A percentile compares a stretch with the other conserved stretches of the same genome.
phyloP scores from a whole-genome alignment of 2,113 vertebrate genomes.

The Scytalopus superciliaris region DNA sequence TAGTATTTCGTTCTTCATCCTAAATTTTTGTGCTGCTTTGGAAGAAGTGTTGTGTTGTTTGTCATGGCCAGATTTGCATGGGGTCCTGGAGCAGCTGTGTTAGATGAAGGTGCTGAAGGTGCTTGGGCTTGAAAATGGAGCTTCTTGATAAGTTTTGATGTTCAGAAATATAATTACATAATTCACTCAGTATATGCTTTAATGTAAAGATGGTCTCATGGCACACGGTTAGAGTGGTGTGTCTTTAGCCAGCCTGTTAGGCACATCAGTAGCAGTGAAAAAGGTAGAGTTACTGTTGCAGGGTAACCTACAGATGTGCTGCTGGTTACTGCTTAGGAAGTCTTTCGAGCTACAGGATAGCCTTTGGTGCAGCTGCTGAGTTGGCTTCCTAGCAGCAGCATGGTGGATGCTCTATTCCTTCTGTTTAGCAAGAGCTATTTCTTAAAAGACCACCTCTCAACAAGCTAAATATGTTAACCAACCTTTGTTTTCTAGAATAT shows the following conservation, averaged over 20 bases:
- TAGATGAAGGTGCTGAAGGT: background rate
- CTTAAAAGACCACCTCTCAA: background rate
- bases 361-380: background rate
- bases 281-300: background rate
- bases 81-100: background rate
- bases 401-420: background rate
- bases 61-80: fast-evolving
- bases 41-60: background rate
- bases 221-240: background rate
- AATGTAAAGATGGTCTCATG: background rate
- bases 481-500: background rate
- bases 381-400: background rate
- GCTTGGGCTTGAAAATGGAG: background rate
- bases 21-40: background rate
- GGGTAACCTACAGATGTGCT: background rate
- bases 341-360: background rate
- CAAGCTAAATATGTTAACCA: background rate
- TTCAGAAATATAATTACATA: background rate
- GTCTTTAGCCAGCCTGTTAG: background rate
- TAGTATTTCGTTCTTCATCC: background rate
- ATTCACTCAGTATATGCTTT: background rate
- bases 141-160: background rate
- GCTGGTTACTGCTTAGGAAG: background rate
- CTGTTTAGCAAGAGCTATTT: background rate
- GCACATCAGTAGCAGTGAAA: background rate